Percentiles rank a stretch among this genome's conserved stretches.
Conservation (phyloP, 2,113 vertebrate species). For the Phoxinus phoxinus region DNA sequence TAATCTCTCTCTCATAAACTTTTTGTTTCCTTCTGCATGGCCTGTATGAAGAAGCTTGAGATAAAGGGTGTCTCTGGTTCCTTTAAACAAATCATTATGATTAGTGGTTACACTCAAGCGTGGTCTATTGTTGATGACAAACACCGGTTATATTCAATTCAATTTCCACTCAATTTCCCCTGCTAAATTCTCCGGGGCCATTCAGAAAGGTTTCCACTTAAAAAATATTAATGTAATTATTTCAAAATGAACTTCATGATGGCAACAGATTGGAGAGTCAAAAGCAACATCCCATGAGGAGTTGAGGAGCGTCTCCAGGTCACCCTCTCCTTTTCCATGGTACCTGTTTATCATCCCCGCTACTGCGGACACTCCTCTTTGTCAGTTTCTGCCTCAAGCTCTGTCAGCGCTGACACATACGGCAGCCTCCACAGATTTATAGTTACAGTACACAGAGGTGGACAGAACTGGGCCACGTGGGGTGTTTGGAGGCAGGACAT, state of each 20-base stretch:
- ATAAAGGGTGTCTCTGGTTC: slow-evolving; percentile 27
- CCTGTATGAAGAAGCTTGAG: slow-evolving; percentile 6
- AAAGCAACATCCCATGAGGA: slow-evolving; percentile 30
- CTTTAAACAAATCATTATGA: slow-evolving; percentile 51
- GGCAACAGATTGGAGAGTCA: not conserved
- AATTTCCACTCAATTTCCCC: slow-evolving; percentile 56
- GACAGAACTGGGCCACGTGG: slow-evolving; percentile 55
- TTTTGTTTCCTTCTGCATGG: not conserved
- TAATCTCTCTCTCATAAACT: slow-evolving; percentile 26
- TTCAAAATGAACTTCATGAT: slow-evolving; percentile 45
- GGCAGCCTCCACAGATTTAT: slow-evolving; percentile 62
- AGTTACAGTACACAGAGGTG: slow-evolving; percentile 57
- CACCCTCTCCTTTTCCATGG: slow-evolving; percentile 50
- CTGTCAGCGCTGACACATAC: slow-evolving; percentile 52
- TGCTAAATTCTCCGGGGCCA: slow-evolving; percentile 48
- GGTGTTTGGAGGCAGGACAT: slow-evolving; percentile 44
- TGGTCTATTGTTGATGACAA: slow-evolving; percentile 50
- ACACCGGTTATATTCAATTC: slow-evolving; percentile 49
- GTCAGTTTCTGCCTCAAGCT: slow-evolving; percentile 61
- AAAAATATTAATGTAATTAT: slow-evolving; percentile 59
- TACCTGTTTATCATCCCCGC: slow-evolving; percentile 64
- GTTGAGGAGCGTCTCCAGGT: slow-evolving; percentile 37
- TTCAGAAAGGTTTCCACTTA: slow-evolving; percentile 57
- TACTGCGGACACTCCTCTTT: slow-evolving; percentile 51
- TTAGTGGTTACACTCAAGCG: slow-evolving; percentile 52